phyloP scores from a whole-genome alignment of 2,113 vertebrate genomes.

The Formicarius rufipectus region DNA sequence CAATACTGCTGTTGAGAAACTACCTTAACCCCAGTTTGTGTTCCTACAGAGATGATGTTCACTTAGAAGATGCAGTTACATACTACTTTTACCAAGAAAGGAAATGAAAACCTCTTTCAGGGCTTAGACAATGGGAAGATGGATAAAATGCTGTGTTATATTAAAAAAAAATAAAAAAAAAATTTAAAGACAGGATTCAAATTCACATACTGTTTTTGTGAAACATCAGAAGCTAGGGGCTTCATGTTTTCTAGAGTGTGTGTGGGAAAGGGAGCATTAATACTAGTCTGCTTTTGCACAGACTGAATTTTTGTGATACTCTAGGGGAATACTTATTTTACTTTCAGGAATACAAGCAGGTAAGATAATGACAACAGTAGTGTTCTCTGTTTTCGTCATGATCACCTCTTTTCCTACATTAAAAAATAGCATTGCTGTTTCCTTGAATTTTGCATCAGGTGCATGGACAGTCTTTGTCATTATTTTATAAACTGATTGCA shows the following conservation, averaged over 20 bases:
- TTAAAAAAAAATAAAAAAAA: neutral
- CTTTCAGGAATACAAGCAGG: neutral
- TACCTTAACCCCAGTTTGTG: constrained; percentile 11
- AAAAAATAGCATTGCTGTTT: neutral
- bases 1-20: constrained; percentile 40
- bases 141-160: neutral
- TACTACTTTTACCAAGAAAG: neutral
- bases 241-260: neutral
- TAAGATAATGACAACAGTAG: neutral
- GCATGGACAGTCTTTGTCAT: neutral
- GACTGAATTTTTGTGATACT: neutral
- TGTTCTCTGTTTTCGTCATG: neutral
- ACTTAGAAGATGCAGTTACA: neutral
- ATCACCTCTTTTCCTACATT: neutral
- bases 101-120: neutral
- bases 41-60: constrained; percentile 19
- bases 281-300: neutral
- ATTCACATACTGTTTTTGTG: fast-evolving
- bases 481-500: neutral
- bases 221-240: neutral
- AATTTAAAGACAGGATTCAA: neutral
- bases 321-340: neutral
- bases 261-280: neutral
- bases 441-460: neutral
- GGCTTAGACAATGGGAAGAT: neutral